phyloP scores from a whole-genome alignment of 2,113 vertebrate species.

The Oceanites oceanicus region DNA sequence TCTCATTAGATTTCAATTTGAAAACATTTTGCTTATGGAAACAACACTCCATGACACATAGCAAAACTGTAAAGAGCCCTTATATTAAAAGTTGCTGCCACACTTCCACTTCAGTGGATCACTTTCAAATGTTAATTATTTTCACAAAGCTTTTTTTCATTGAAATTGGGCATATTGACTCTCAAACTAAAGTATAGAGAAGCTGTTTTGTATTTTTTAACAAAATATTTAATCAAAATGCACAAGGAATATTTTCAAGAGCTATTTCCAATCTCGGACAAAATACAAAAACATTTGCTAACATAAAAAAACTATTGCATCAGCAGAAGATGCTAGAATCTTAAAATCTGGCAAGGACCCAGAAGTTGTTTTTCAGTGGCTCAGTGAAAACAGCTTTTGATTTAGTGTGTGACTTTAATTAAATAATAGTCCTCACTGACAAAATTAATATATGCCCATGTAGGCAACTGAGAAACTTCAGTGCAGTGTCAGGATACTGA shows the following conservation, averaged over 20 bases:
- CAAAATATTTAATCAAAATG: not conserved
- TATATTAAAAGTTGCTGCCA: not conserved
- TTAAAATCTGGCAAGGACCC: not conserved
- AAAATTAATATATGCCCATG: not conserved
- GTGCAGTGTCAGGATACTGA: not conserved
- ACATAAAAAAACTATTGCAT: not conserved
- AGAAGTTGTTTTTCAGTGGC: not conserved
- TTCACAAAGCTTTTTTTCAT: not conserved
- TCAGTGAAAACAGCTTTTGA: not conserved
- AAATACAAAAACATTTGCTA: not conserved
- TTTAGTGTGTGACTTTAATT: not conserved
- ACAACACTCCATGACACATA: not conserved
- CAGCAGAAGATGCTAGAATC: not conserved
- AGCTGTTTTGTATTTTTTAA: not conserved
- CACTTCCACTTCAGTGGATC: not conserved
- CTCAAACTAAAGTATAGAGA: not conserved
- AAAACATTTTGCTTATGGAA: not conserved
- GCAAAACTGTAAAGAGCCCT: not conserved
- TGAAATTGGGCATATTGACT: not conserved
- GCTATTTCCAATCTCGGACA: not conserved
- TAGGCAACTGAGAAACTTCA: not conserved
- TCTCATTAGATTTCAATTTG: not conserved
- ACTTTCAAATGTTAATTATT: not conserved
- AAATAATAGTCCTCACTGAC: not conserved
- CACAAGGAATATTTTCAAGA: not conserved